Conservation (phyloP, 2,113 vertebrate genomes). For the Cochlearius cochlearius region DNA sequence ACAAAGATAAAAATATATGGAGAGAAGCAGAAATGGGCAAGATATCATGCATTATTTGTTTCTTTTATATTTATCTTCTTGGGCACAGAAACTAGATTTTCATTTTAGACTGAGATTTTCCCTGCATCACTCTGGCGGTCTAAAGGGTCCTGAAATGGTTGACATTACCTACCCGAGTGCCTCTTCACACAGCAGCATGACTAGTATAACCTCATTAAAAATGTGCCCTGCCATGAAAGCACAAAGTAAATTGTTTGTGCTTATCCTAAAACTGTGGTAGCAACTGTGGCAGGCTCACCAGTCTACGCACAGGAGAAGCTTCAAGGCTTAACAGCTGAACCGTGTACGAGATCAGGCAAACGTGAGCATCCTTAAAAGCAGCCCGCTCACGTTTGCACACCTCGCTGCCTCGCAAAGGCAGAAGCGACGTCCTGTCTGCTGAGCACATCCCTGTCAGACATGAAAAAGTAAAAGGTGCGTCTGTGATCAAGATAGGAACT, state of each 20-base stretch:
- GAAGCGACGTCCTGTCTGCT: background rate
- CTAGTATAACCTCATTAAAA: background rate
- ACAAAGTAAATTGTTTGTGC: background rate
- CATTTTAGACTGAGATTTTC: background rate
- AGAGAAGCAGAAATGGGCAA: background rate
- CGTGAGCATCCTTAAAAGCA: background rate
- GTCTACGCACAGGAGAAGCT: background rate
- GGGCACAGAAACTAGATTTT: background rate
- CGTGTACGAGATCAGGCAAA: background rate
- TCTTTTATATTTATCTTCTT: background rate
- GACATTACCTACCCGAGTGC: accelerated
- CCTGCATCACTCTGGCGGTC: background rate
- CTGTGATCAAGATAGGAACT: accelerated
- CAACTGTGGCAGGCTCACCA: background rate
- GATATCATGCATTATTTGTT: background rate
- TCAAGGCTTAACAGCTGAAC: background rate
- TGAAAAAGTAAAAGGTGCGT: background rate
- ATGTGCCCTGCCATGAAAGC: background rate
- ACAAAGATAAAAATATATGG: background rate
- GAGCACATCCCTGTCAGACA: background rate
- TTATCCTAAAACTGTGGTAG: background rate
- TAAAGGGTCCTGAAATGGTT: background rate
- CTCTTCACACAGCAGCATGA: background rate
- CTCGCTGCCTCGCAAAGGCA: accelerated
- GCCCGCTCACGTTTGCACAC: accelerated